These are phyloP conservation scores for Macaria notata DNA, from an alignment of 2,888 invertebrate species.

Conservation along the genomic window DNA sequence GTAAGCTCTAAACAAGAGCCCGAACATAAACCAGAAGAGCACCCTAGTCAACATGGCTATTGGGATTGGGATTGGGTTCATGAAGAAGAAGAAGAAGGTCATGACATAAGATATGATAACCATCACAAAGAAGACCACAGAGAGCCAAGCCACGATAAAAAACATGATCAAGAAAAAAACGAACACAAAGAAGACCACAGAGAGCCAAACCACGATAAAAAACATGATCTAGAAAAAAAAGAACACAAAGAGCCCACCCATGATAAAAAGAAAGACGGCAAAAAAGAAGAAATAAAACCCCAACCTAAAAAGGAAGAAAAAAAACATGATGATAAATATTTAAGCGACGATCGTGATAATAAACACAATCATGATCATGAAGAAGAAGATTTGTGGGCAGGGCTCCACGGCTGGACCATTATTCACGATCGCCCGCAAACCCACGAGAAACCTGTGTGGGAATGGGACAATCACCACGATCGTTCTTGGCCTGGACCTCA, in stretches of 20 bases:
- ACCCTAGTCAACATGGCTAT: background rate
- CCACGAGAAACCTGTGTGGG: conserved; percentile 13
- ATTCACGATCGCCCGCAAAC: conserved; percentile 7
- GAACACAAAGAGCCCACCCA: background rate
- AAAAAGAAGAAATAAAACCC: conserved; percentile 2
- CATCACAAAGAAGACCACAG: background rate
- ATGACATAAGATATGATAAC: background rate
- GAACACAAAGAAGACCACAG: conserved; percentile 2
- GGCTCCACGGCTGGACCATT: conserved; percentile 6
- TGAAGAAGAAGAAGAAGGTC: background rate
- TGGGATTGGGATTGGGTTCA: background rate
- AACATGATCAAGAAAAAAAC: conserved; percentile 4
- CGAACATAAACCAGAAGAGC: background rate
- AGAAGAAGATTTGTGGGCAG: conserved; percentile 3
- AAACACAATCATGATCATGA: too few relatives aligned
- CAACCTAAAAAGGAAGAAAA: background rate
- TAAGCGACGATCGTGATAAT: background rate
- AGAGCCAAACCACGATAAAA: background rate
- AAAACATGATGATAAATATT: background rate
- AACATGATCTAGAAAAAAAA: conserved; percentile 4
- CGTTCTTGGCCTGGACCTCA: conserved; percentile 10
- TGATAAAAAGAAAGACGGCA: background rate
- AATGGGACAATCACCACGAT: conserved; percentile 6
- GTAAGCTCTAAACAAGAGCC: conserved; percentile 1
- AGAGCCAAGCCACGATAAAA: background rate